phyloP scores from a whole-genome alignment of 2,888 invertebrate species.

The Sesamia inferens region DNA sequence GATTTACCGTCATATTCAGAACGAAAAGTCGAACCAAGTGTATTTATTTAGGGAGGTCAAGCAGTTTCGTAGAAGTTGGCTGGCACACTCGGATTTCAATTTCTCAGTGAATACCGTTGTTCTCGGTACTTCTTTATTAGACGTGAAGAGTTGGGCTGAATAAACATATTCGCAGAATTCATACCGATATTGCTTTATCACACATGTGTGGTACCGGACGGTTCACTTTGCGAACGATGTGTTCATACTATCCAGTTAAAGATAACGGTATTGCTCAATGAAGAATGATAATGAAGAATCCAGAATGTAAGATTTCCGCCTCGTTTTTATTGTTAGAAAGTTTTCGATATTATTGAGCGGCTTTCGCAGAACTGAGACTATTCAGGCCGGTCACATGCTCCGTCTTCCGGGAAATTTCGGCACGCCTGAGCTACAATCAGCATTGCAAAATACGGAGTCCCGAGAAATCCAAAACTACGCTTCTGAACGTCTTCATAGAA shows the following conservation, averaged over 20 bases:
- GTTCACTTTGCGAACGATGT: slow-evolving; percentile 43
- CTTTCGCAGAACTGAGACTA: slow-evolving; percentile 43
- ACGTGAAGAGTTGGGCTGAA: slow-evolving; percentile 67
- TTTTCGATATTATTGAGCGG: slow-evolving; percentile 24
- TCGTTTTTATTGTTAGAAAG: slow-evolving; percentile 33
- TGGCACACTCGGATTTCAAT: slow-evolving; percentile 78
- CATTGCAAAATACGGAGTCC: slow-evolving; percentile 51
- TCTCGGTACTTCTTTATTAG: slow-evolving; percentile 78
- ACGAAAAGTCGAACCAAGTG: slow-evolving; percentile 49
- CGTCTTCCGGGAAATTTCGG: slow-evolving; percentile 46
- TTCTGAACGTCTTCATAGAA: slow-evolving; percentile 18
- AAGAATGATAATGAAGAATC: slow-evolving; percentile 36
- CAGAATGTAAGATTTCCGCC: slow-evolving; percentile 13
- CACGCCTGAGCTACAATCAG: slow-evolving; percentile 31
- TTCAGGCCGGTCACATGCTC: slow-evolving; percentile 24
- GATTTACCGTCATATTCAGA: slow-evolving; percentile 11
- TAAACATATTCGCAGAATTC: slow-evolving; percentile 75
- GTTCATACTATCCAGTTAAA: slow-evolving; percentile 27
- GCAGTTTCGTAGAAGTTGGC: slow-evolving; percentile 72
- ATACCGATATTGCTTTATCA: slow-evolving; percentile 66
- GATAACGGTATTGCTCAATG: slow-evolving; percentile 46
- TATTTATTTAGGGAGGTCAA: slow-evolving; percentile 72
- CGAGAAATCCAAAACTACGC: slow-evolving; percentile 44
- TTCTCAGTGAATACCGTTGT: slow-evolving; percentile 78
- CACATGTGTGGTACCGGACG: slow-evolving; percentile 35